These are phyloP conservation scores for Phrynocephalus vlangalii DNA, from an alignment of 2,797 vertebrate genomes.

Conservation along the genomic window DNA sequence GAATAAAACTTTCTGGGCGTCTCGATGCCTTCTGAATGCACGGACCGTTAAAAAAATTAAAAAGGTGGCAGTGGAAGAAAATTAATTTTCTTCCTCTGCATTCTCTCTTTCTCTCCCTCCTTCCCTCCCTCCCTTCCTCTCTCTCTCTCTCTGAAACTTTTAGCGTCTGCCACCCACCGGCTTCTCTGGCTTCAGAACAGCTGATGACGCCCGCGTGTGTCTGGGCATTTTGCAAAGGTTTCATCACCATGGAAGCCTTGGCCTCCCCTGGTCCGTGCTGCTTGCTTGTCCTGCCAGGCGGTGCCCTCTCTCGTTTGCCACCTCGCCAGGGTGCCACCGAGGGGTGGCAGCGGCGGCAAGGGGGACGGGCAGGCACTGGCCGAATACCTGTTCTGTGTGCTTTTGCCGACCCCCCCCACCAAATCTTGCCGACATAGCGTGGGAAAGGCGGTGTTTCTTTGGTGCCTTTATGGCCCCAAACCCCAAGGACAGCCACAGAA, in stretches of 20 bases:
- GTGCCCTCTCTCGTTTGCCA: background rate
- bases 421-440: too few relatives aligned
- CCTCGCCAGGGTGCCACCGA: conserved; percentile 36
- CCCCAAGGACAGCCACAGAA: rapidly evolving
- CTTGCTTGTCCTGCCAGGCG: background rate
- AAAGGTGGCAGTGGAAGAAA: background rate
- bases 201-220: conserved; percentile 51
- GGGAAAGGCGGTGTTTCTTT: too few relatives aligned
- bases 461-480: rapidly evolving
- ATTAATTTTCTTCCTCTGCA: conserved; percentile 24
- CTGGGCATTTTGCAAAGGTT: conserved; percentile 26
- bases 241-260: conserved; percentile 35
- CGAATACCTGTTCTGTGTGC: background rate
- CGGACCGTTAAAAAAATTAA: conserved; percentile 5
- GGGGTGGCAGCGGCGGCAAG: background rate
- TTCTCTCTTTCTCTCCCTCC: conserved; percentile 45
- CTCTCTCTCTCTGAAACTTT: conserved; percentile 55
- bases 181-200: conserved; percentile 28
- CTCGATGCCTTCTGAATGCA: conserved; percentile 9
- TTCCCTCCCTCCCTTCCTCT: background rate
- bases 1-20: background rate
- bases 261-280: conserved; percentile 30
- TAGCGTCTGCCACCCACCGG: conserved; percentile 52
- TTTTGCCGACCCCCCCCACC: background rate
- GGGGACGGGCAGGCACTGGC: background rate